Evolutionary conservation across 92 coral and sea anemone genomes (phyloP).

Genomic region (Zoanthus gigantus): DNA sequence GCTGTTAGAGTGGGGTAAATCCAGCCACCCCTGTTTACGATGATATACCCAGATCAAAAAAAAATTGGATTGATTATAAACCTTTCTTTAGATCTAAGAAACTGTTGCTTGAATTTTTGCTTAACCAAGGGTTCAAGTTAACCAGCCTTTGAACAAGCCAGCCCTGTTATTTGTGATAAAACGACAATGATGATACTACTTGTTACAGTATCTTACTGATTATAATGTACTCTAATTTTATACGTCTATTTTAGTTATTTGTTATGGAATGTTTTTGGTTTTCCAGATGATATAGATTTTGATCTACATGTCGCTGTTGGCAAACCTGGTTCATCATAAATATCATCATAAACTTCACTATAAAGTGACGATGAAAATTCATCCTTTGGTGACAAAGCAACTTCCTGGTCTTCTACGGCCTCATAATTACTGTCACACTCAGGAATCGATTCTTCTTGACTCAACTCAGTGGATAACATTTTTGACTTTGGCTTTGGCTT

Average conservation of each 20-base stretch:
- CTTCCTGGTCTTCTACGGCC: conserved; percentile 55
- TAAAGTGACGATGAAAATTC: conserved; percentile 76
- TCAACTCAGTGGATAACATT: conserved; percentile 36
- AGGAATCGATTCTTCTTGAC: conserved; percentile 61
- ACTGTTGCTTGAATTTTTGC: too few relatives aligned
- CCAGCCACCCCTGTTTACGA: too few relatives aligned
- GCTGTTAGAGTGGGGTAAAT: too few relatives aligned
- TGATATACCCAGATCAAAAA: too few relatives aligned
- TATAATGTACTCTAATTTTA: not conserved
- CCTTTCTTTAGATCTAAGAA: too few relatives aligned
- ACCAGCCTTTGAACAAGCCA: too few relatives aligned
- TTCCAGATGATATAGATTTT: conserved; percentile 56
- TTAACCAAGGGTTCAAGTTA: too few relatives aligned
- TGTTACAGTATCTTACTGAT: too few relatives aligned
- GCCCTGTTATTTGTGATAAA: too few relatives aligned
- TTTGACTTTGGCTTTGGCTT: conserved; percentile 63
- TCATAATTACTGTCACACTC: conserved; percentile 65
- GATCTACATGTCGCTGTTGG: conserved; percentile 39
- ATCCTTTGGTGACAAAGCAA: conserved; percentile 27
- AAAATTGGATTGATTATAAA: too few relatives aligned
- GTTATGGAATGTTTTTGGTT: conserved; percentile 45
- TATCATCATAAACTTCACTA: conserved; percentile 64
- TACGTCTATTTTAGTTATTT: conserved; percentile 11
- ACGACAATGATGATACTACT: too few relatives aligned
- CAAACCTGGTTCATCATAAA: conserved; percentile 72